Evolutionary conservation across 2,888 invertebrate genomes (phyloP), one percentile per base, ranked within the genome.

Genomic region (Poecilus cupreus): DNA sequence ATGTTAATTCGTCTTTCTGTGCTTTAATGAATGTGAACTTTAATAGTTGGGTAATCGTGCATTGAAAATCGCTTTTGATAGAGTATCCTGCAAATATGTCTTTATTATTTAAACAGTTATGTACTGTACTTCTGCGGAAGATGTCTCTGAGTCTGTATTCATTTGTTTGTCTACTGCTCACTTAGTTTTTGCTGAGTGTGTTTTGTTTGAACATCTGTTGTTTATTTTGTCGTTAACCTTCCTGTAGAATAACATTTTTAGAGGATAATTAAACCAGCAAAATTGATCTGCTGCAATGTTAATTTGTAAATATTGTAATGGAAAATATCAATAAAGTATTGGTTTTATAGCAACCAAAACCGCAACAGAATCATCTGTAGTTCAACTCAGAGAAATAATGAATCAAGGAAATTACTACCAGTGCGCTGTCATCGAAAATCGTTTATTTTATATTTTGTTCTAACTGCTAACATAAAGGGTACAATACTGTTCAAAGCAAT

Each of bases 11-110:
- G n/a, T 70, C n/a, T n/a, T 32, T 37, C 32, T 18, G n/a, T n/a
- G 11, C 11, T 70, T 70, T 70, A 70, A 70, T 70, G 39, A 70
- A 37, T 70, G n/a, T 70, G 60, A 60, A 60, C 22, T 60, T 60
- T 26, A 39, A 26, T 20, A 20, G 39, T 70, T 70, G 8, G 10
- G 68, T n/a, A 70, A 70, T 70, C 32, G 68, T 70, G 68, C 13
- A 32, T 32, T 37, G 68, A 39, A 70, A 70, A 70, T 70, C 68
- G 54, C 54, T 54, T 22, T 54, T 10, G 13, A 20, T 54, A 54
- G 20, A 8, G 37, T 37, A 22, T 5, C 18, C 22, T 70, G 68
- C 43, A 70, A 70, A 70, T 70, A 37, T 43, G 43, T 16, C 39
- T 70, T 37, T 18, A 70, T 70, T 70, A 37, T 37, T 60, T 24